Conservation (phyloP, 2,888 invertebrate species). For the Synanthedon myopaeformis region DNA sequence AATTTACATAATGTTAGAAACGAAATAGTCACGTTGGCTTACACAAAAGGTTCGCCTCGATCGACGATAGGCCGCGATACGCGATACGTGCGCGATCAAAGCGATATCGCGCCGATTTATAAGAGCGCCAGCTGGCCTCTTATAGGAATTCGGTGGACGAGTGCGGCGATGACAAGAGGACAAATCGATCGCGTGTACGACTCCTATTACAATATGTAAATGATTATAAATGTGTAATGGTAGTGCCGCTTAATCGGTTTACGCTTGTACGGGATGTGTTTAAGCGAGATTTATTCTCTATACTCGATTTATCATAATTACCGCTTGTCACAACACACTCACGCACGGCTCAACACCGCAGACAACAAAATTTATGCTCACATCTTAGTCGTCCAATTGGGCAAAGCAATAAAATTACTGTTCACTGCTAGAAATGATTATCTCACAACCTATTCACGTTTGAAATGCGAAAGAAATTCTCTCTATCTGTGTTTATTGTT, state of each 20-base stretch:
- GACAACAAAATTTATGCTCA: too few relatives aligned
- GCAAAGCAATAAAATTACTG: too few relatives aligned
- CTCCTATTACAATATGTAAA: conserved; percentile 1
- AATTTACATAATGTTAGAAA: neutral
- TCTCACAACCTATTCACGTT: too few relatives aligned
- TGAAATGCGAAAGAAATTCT: too few relatives aligned
- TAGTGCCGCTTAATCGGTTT: conserved; percentile 7
- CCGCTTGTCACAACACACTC: neutral
- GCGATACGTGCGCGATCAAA: neutral
- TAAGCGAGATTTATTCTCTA: conserved; percentile 1
- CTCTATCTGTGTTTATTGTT: too few relatives aligned
- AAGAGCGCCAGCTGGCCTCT: neutral
- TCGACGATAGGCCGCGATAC: neutral
- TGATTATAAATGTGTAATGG: neutral
- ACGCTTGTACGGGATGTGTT: conserved; percentile 3
- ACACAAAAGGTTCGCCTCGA: neutral
- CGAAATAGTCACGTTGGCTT: neutral
- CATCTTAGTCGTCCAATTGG: too few relatives aligned
- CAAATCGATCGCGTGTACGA: conserved; percentile 2
- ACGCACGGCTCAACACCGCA: too few relatives aligned
- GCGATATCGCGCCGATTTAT: conserved; percentile 2
- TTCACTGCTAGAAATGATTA: too few relatives aligned
- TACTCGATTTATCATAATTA: conserved; percentile 5
- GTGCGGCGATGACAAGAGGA: conserved; percentile 1
- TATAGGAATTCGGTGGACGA: too few relatives aligned